These are phyloP conservation scores for Hydrocynus forskahlii DNA, from an alignment of 2,797 vertebrate genomes.

Conservation along the genomic window DNA sequence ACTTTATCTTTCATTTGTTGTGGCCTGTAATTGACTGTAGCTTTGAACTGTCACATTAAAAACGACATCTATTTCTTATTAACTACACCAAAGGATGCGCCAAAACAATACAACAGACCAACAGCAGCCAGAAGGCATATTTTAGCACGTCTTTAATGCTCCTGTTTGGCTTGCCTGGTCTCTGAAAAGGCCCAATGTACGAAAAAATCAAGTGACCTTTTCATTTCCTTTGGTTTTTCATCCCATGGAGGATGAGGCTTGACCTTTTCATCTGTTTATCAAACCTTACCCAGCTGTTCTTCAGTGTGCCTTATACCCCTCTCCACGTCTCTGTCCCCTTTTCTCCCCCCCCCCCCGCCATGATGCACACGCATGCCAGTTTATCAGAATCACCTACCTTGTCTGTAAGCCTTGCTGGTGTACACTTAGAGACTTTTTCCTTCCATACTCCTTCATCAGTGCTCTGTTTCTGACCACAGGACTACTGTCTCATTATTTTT, in stretches of 20 bases:
- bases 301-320: conserved; percentile 31
- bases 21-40: background rate
- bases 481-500: too few relatives aligned
- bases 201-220: conserved; percentile 58
- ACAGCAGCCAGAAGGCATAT: too few relatives aligned
- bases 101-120: conserved; percentile 8
- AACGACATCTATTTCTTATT: background rate
- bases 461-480: too few relatives aligned
- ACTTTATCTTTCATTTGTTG: conserved; percentile 2
- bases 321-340: background rate
- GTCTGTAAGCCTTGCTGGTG: background rate
- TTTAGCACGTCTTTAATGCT: conserved; percentile 23
- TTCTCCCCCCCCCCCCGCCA: background rate
- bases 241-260: conserved; percentile 38
- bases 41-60: background rate
- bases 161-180: conserved; percentile 16
- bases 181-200: conserved; percentile 15
- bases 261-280: conserved; percentile 54
- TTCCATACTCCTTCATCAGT: too few relatives aligned
- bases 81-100: background rate
- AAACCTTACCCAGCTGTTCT: conserved; percentile 32
- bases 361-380: background rate
- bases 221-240: conserved; percentile 43
- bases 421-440: background rate
- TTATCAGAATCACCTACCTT: background rate